Base-by-base conservation (phyloP, 2,888 invertebrate species). In the Aporophyla lueneburgensis region DNA sequence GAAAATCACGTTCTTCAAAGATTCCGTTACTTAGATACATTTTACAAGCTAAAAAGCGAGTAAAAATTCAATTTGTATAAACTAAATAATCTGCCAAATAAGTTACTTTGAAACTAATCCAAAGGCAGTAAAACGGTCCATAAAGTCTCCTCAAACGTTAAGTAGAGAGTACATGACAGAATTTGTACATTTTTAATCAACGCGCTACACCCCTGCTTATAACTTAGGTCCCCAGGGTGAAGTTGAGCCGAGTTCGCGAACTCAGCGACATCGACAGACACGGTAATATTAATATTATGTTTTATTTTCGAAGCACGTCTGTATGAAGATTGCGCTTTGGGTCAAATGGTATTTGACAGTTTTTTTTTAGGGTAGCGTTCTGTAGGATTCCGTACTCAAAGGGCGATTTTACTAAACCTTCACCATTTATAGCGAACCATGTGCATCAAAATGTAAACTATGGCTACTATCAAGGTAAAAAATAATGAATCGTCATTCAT, bases 101-200 rank as follows among this genome's bases (percentile, higher is more conserved):
- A 27, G 24, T 19, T 49, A 49, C 12, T 2, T 43, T 4, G 27
- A 5, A 66, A 49, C 27, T 66, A 7, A 49, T 21, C 2, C 19
- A 6, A 49, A 65, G 19, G 5, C 24, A 5, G 10, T 66, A 14
- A 27, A 24, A 10, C 19, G 21, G 49, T 27, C 7, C 12, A 49
- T 4, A 6, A 46, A 24, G 4, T 24, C 27, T 21, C 51, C 27
- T 51, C 5, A 27, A 66, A 40, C 49, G 14, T 61, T 62, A 40
- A 62, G 49, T 21, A 24, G 12, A n/a, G n/a, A n/a, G 14, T 54
- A 53, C 61, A 54, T 61, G 14, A 40, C 40, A 2, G 40, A 3
- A n/a, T 7, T 14, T 40, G 67, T 76, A 61, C 76, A 76, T 67
- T 67, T 76, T 76, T 76, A 76, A 76, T 76, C 76, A 67, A 40